Percentiles rank a stretch among this genome's conserved stretches.
Conservation (phyloP, 2,113 vertebrate genomes). For the Labrus mixtus region DNA sequence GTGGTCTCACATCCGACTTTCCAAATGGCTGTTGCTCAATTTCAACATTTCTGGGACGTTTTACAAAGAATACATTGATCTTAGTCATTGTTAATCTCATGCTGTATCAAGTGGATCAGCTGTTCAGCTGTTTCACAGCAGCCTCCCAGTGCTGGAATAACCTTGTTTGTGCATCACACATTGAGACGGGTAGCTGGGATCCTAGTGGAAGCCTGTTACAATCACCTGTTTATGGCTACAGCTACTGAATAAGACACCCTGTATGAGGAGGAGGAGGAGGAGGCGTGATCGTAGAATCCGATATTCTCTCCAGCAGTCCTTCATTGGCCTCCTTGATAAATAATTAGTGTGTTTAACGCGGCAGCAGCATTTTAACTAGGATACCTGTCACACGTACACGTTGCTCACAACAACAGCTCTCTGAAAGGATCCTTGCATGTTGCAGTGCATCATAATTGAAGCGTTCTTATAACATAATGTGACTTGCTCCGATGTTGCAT, state of each 20-base stretch:
- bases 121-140: constrained; percentile 47
- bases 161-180: constrained; percentile 38
- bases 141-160: constrained; percentile 34
- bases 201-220: constrained; percentile 32
- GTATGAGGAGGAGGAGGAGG: constrained; percentile 22
- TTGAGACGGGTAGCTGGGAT: constrained; percentile 17
- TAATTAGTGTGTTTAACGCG: constrained; percentile 78
- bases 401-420: constrained; percentile 28
- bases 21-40: constrained; percentile 39
- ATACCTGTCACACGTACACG: constrained; percentile 71
- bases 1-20: constrained; percentile 30
- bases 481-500: neutral
- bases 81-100: constrained; percentile 38
- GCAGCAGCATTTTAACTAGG: constrained; percentile 78
- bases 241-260: constrained; percentile 48
- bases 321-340: constrained; percentile 75
- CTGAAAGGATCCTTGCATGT: neutral
- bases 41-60: constrained; percentile 41
- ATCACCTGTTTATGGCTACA: constrained; percentile 44
- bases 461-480: neutral
- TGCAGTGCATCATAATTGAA: neutral
- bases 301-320: constrained; percentile 73
- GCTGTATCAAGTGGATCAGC: constrained; percentile 34
- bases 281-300: constrained; percentile 54
- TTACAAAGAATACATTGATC: constrained; percentile 16